phyloP scores from a whole-genome alignment of 2,797 vertebrate species.

The Nothura maculosa region DNA sequence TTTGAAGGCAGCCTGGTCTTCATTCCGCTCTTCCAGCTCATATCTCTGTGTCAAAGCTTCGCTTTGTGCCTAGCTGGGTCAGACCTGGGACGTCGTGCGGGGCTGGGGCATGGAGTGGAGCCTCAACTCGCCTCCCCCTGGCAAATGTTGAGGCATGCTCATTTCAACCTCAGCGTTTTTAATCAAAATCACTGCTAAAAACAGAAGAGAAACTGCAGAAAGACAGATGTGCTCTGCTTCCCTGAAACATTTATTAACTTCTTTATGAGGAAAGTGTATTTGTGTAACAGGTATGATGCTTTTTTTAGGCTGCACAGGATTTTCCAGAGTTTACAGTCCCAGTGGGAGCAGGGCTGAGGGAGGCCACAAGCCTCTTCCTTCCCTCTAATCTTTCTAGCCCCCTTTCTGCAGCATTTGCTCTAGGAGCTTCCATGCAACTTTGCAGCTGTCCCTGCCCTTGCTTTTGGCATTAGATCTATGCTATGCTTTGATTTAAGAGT shows the following conservation, averaged over 20 bases:
- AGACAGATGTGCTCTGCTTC: neutral
- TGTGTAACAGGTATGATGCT: neutral
- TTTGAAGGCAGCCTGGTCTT: neutral
- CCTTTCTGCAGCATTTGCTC: neutral
- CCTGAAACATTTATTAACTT: neutral
- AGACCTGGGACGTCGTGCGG: neutral
- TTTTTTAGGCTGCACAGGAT: neutral
- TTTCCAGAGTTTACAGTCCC: neutral
- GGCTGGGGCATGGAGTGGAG: neutral
- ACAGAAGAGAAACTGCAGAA: neutral
- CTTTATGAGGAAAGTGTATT: neutral
- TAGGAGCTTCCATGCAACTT: neutral
- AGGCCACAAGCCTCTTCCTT: neutral
- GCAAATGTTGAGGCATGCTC: neutral
- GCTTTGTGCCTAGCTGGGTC: neutral
- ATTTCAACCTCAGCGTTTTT: neutral
- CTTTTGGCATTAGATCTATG: constrained; percentile 2
- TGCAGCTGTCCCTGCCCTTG: neutral
- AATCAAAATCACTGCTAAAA: neutral
- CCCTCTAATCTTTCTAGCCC: neutral
- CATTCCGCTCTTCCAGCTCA: neutral
- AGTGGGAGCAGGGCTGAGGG: neutral
- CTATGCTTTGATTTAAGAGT: constrained; percentile 22
- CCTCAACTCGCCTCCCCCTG: neutral
- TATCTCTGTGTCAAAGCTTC: neutral